Percentiles rank a stretch among this genome's conserved stretches.
Conservation (phyloP, 1,140 invertebrate species). For the Dinoponera quadriceps region DNA sequence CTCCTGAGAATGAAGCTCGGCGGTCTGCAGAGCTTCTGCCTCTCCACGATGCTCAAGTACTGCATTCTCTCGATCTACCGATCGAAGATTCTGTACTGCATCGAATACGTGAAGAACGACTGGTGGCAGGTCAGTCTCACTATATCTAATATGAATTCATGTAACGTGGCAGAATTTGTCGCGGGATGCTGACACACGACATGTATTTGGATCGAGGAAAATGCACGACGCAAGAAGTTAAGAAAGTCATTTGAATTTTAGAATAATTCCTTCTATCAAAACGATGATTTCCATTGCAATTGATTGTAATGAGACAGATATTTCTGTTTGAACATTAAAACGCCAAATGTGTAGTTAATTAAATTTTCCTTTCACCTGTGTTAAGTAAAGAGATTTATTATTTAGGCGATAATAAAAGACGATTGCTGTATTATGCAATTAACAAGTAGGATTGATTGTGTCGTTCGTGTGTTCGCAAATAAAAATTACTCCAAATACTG, state of each 20-base stretch:
- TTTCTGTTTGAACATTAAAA: too few species aligned
- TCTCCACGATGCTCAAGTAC: slow-evolving; percentile 56
- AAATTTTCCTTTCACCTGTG: too few species aligned
- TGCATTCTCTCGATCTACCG: slow-evolving; percentile 39
- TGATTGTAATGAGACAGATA: too few species aligned
- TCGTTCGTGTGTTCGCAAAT: not conserved
- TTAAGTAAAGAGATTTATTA: too few species aligned
- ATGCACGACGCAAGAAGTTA: not conserved
- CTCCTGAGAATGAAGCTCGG: slow-evolving; percentile 39
- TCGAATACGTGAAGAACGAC: slow-evolving; percentile 64
- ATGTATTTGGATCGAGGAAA: not conserved
- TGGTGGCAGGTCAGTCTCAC: slow-evolving; percentile 65
- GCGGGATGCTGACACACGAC: not conserved
- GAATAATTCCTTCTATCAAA: too few species aligned
- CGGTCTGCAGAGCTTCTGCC: slow-evolving; percentile 48
- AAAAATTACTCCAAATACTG: not conserved
- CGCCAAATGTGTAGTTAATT: too few species aligned
- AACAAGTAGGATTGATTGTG: too few species aligned
- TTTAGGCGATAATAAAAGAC: too few species aligned
- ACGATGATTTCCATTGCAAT: too few species aligned
- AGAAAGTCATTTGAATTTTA: not conserved
- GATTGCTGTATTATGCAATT: not conserved
- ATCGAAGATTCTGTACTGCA: slow-evolving; percentile 47
- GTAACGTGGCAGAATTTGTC: not conserved
- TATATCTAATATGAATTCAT: not conserved